A percentile compares a stretch with the other conserved stretches of the same genome.
Evolutionary conservation across 2,888 invertebrate species (phyloP).

Genomic region (Mythimna vitellina): DNA sequence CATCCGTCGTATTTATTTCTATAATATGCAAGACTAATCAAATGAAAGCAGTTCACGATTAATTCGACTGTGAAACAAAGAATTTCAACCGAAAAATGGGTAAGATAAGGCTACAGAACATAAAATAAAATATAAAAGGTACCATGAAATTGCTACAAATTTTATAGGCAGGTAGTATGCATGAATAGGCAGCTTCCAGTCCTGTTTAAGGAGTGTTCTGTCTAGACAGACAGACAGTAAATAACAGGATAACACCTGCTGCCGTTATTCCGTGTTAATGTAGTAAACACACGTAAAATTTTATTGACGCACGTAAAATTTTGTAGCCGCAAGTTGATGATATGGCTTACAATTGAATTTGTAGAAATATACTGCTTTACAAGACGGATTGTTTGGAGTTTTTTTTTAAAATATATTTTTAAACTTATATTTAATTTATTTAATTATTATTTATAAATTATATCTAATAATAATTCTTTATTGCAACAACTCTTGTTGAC

Average conservation of each 20-base stretch:
- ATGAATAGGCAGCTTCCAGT: slow-evolving; percentile 15
- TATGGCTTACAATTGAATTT: slow-evolving; percentile 38
- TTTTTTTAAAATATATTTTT: too few relatives aligned
- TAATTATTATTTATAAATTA: too few relatives aligned
- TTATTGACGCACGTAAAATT: slow-evolving; percentile 42
- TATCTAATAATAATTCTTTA: too few relatives aligned
- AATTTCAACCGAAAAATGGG: background rate
- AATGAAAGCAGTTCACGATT: background rate
- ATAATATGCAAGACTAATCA: background rate
- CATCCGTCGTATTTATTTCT: background rate
- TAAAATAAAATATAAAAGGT: slow-evolving; percentile 1
- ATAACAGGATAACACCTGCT: slow-evolving; percentile 43
- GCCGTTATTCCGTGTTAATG: slow-evolving; percentile 22
- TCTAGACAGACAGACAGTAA: slow-evolving; percentile 46
- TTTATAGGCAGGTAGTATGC: slow-evolving; percentile 13
- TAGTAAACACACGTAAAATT: slow-evolving; percentile 41
- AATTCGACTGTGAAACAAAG: background rate
- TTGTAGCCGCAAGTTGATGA: slow-evolving; percentile 25
- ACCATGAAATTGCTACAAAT: slow-evolving; percentile 13
- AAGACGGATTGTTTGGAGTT: too few relatives aligned
- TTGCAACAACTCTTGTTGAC: too few relatives aligned
- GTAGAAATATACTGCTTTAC: background rate
- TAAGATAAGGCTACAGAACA: background rate
- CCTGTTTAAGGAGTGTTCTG: slow-evolving; percentile 19
- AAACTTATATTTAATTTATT: too few relatives aligned